Base-by-base conservation (phyloP, 2,113 vertebrate genomes). In the Antennarius striatus region DNA sequence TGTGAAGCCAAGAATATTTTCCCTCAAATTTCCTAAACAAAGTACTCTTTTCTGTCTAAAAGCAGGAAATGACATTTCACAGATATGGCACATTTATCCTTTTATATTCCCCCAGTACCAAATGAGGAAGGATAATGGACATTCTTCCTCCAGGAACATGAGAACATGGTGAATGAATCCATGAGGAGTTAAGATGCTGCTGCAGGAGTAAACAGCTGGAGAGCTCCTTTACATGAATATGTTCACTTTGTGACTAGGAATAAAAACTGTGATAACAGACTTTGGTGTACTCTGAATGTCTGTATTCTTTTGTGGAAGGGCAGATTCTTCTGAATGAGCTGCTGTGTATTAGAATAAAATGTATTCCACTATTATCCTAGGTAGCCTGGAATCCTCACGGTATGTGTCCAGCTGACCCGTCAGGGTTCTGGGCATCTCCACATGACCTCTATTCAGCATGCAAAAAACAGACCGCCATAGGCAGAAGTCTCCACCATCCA, bases 401-500 rank as follows among this genome's bases (percentile, higher is more conserved):
- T 69, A 65, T 74, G 48, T 60, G 70, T 5, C 63, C 53, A 50
- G 63, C 17, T 83, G 73, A 86, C 81, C 81, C 66, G 56, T 62
- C n/a, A 47, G 52, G 81, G 86, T 86, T 84, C 81, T 74, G 52
- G 45, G 40, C 61, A 40, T 69, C 69, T 67, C 77, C 51, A 45
- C 49, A 32, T 75, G 80, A 87, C 90, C 87, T 88, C 84, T 62
- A 77, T 80, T 86, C 72, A 70, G 80, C 71, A 32, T 72, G 56
- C 53, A 9, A 61, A 48, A 75, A 84, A 87, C 80, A 61, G 74
- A 60, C 69, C 10, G 74, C 90, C 83, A 40, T 63, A 73, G 85
- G 88, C 84, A n/a, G 53, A 81, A 56, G 69, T 68, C 72, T 68
- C 81, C 75, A 72, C 77, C 10, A 15, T 36, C 74, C 82, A 75